These are phyloP conservation scores for Sitodiplosis mosellana DNA, from an alignment of 1,140 invertebrate genomes.

Conservation along the genomic window DNA sequence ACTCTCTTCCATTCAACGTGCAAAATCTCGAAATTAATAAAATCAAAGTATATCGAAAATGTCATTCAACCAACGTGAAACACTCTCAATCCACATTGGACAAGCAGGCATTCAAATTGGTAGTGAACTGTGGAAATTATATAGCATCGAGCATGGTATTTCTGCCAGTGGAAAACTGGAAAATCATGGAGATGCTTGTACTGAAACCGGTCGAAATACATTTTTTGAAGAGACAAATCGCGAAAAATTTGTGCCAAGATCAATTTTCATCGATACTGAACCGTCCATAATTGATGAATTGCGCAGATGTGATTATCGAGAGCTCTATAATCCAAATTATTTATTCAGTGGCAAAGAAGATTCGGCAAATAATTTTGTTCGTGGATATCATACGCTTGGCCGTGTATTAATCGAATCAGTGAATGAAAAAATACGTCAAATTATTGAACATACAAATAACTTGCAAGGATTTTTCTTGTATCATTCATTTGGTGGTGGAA, in stretches of 20 bases:
- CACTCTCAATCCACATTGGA: slow-evolving; percentile 45
- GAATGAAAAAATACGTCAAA: slow-evolving; percentile 46
- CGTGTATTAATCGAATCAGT: slow-evolving; percentile 57
- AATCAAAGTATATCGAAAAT: no score
- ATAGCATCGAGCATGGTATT: slow-evolving; percentile 55
- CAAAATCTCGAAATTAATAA: no score
- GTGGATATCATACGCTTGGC: slow-evolving; percentile 58
- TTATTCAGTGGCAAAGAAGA: slow-evolving; percentile 62
- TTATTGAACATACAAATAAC: slow-evolving; percentile 64
- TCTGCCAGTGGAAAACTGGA: slow-evolving; percentile 34
- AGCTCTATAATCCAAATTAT: slow-evolving; percentile 49
- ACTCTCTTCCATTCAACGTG: no score
- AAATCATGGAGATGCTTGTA: slow-evolving; percentile 28
- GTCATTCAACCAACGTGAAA: slow-evolving; percentile 32
- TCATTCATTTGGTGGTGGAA: slow-evolving; percentile 65
- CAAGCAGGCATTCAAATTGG: slow-evolving; percentile 53
- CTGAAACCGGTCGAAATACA: slow-evolving; percentile 21
- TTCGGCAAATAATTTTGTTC: slow-evolving; percentile 44
- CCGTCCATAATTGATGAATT: slow-evolving; percentile 37
- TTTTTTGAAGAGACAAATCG: slow-evolving; percentile 43
- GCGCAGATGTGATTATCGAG: slow-evolving; percentile 36
- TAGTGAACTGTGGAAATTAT: slow-evolving; percentile 65
- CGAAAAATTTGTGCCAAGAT: slow-evolving; percentile 35
- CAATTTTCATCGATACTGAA: slow-evolving; percentile 30
- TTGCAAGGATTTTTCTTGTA: slow-evolving; percentile 67